phyloP scores from a whole-genome alignment of 2,888 invertebrate species.

The Caenorhabditis parvicauda region DNA sequence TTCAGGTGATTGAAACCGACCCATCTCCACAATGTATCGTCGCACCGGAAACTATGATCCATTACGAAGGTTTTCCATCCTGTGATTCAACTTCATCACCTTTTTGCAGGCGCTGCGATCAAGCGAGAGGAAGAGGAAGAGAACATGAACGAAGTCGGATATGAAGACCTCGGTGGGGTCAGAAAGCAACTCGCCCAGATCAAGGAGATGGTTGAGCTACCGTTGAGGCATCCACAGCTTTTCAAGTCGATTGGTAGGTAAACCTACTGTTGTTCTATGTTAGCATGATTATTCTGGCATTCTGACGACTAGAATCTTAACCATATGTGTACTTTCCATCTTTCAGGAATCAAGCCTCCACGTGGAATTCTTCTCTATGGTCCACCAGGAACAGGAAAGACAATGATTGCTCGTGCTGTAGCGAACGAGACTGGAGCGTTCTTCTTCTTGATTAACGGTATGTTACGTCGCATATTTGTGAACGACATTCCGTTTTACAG shows the following conservation, averaged over 20 bases:
- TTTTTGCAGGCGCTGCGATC: conserved; percentile 96
- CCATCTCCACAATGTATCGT: conserved; percentile 97
- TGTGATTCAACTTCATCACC: too few relatives aligned
- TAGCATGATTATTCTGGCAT: too few relatives aligned
- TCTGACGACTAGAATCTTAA: too few relatives aligned
- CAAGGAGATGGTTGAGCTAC: conserved; percentile 99
- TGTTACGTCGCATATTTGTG: too few relatives aligned
- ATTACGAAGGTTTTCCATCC: too few relatives aligned
- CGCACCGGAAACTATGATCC: conserved; percentile 96
- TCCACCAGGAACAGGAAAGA: conserved; percentile 85
- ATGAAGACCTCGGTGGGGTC: conserved; percentile 98
- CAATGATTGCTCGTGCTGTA: conserved; percentile 94
- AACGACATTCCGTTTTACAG: conserved; percentile 63
- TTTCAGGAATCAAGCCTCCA: conserved; percentile 75
- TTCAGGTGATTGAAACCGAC: conserved; percentile 88
- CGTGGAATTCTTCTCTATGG: conserved; percentile 95
- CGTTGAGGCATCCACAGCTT: conserved; percentile 92
- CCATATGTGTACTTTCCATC: too few relatives aligned
- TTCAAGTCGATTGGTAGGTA: conserved; percentile 72
- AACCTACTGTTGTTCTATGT: not conserved
- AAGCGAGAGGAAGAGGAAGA: conserved; percentile 98
- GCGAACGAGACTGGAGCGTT: conserved; percentile 99
- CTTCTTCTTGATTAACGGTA: conserved; percentile 95
- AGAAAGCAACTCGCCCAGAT: conserved; percentile 98
- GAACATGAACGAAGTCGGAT: conserved; percentile 92